phyloP scores from a whole-genome alignment of 1,140 invertebrate genomes.

The Lepidurus couesii region DNA sequence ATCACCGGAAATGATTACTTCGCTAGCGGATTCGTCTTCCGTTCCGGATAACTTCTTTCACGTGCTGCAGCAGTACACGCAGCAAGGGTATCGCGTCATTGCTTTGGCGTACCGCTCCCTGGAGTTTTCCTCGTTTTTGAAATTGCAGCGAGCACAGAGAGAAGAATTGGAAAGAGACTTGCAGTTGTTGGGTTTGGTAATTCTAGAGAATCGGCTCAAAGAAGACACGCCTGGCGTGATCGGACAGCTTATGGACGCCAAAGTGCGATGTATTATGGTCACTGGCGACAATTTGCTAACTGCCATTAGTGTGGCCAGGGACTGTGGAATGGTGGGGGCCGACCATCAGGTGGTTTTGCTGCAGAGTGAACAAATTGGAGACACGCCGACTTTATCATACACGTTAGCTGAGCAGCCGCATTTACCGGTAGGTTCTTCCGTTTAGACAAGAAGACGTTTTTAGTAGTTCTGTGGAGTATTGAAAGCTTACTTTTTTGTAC shows the following conservation, averaged over 20 bases:
- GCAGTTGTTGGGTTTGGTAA: conserved; percentile 67
- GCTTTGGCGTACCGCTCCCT: conserved; percentile 57
- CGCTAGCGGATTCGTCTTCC: conserved; percentile 49
- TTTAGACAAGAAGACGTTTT: neutral
- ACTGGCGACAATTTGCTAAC: conserved; percentile 93
- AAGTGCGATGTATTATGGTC: conserved; percentile 85
- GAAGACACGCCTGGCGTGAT: conserved; percentile 73
- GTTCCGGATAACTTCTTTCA: conserved; percentile 60
- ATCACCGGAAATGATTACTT: conserved; percentile 79
- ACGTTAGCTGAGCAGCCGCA: conserved; percentile 41
- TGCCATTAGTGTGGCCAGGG: conserved; percentile 81
- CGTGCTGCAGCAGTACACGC: conserved; percentile 70
- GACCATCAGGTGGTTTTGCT: conserved; percentile 70
- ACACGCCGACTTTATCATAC: conserved; percentile 47
- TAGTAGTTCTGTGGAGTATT: neutral
- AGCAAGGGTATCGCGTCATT: conserved; percentile 81
- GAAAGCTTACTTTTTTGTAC: neutral
- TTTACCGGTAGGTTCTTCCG: neutral
- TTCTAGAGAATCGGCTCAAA: conserved; percentile 87
- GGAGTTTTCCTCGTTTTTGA: conserved; percentile 29
- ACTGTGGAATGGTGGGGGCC: conserved; percentile 76
- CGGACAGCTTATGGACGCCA: conserved; percentile 64
- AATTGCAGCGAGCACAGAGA: conserved; percentile 52
- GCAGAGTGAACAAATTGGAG: conserved; percentile 44
- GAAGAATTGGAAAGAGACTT: conserved; percentile 72